phyloP scores from a whole-genome alignment of 1,140 invertebrate species.

The Drosophila kanapiae region DNA sequence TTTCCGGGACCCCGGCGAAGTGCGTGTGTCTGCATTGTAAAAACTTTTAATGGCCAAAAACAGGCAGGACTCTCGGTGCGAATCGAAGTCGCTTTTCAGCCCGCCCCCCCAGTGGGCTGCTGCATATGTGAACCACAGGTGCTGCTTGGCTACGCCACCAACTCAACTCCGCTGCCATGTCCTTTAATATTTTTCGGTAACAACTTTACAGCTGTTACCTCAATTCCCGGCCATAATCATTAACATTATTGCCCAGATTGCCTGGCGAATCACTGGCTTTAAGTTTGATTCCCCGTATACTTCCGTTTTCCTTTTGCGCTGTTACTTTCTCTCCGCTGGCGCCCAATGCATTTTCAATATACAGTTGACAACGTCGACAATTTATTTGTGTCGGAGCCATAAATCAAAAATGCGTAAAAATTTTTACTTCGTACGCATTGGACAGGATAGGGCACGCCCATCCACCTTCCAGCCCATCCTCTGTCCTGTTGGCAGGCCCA shows the following conservation, averaged over 20 bases:
- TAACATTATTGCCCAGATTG: constrained; percentile 69
- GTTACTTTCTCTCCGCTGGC: neutral
- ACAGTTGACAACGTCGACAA: constrained; percentile 58
- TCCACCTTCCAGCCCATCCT: neutral
- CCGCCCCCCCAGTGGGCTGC: neutral
- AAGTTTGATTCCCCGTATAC: constrained; percentile 42
- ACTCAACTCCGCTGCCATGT: neutral
- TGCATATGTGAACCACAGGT: constrained; percentile 75
- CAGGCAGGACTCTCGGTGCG: constrained; percentile 20
- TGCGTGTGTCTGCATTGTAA: constrained; percentile 84
- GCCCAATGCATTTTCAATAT: constrained; percentile 78
- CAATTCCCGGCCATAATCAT: constrained; percentile 73
- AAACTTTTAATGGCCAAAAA: constrained; percentile 75
- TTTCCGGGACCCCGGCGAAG: constrained; percentile 41
- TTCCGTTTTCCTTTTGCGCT: constrained; percentile 18
- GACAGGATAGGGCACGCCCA: constrained; percentile 33
- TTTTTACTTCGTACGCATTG: constrained; percentile 58
- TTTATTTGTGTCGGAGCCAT: constrained; percentile 71
- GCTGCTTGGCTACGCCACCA: constrained; percentile 41
- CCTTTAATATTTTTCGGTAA: constrained; percentile 46
- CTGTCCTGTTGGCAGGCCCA: constrained; percentile 1
- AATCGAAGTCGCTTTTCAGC: constrained; percentile 17
- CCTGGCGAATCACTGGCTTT: constrained; percentile 36
- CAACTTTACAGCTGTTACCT: constrained; percentile 64
- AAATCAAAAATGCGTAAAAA: constrained; percentile 84